A percentile compares a stretch with the other conserved stretches of the same genome.
phyloP scores from a whole-genome alignment of 1,140 invertebrate genomes.

The Ips typographus region DNA sequence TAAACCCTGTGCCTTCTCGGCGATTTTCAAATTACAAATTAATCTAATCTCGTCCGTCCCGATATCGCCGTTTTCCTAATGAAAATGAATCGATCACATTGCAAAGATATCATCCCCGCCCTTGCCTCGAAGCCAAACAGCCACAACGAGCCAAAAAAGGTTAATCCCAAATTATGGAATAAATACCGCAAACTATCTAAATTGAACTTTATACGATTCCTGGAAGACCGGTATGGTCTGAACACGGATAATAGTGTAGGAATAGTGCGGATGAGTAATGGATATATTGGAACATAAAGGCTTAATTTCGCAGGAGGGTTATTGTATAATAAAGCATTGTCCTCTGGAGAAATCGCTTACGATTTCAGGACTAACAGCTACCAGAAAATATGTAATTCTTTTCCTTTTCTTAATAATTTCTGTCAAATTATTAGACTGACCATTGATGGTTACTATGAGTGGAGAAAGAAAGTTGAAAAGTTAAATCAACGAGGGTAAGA shows the following conservation, averaged over 20 bases:
- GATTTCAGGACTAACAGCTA: too few relatives aligned
- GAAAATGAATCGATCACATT: neutral
- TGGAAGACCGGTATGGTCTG: constrained; percentile 24
- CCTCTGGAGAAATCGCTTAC: constrained; percentile 48
- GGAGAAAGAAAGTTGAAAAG: too few relatives aligned
- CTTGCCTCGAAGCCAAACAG: neutral
- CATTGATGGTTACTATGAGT: too few relatives aligned
- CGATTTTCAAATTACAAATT: neutral
- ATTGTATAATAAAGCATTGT: constrained; percentile 53
- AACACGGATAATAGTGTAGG: constrained; percentile 37
- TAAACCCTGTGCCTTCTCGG: neutral
- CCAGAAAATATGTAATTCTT: too few relatives aligned
- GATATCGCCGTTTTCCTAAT: neutral
- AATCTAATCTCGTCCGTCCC: too few relatives aligned
- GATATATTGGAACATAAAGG: constrained; percentile 51
- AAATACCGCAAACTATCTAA: constrained; percentile 29
- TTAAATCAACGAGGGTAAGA: too few relatives aligned
- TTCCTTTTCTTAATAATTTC: too few relatives aligned
- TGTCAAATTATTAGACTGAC: too few relatives aligned
- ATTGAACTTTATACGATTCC: constrained; percentile 32
- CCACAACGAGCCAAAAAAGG: constrained; percentile 18
- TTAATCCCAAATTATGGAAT: constrained; percentile 27
- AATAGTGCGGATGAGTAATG: constrained; percentile 48
- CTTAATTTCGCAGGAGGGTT: constrained; percentile 51
- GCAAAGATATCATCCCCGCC: neutral